phyloP scores from a whole-genome alignment of 2,888 invertebrate genomes.

The Piscicola geometra region DNA sequence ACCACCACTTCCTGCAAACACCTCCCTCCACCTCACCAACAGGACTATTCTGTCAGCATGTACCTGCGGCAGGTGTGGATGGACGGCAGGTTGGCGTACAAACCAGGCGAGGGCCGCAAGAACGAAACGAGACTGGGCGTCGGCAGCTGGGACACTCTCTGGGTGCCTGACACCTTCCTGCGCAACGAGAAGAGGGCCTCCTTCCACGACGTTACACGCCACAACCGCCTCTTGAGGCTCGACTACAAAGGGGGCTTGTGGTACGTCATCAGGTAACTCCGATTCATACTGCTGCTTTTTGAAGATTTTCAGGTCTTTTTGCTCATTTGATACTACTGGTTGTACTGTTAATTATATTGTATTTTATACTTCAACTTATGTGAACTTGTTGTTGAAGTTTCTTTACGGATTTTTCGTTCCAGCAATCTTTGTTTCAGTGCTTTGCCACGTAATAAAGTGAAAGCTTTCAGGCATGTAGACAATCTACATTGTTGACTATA shows the following conservation, averaged over 20 bases:
- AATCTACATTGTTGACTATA: no score
- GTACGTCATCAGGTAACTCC: slow-evolving; percentile 31
- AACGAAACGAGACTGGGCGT: slow-evolving; percentile 27
- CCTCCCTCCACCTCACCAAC: neutral
- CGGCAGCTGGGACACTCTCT: slow-evolving; percentile 28
- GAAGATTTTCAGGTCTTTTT: neutral
- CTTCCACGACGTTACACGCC: slow-evolving; percentile 27
- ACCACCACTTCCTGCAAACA: no score
- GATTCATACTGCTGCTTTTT: no score
- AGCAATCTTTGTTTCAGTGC: no score
- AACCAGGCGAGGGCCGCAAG: slow-evolving; percentile 19
- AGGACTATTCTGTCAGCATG: slow-evolving; percentile 89
- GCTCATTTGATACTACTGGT: neutral
- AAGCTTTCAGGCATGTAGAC: no score
- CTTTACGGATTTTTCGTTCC: no score
- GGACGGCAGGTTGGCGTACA: slow-evolving; percentile 67
- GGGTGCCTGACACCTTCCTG: slow-evolving; percentile 31
- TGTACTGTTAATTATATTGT: no score
- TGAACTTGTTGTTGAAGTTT: no score
- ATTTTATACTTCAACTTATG: no score
- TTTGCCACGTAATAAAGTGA: no score
- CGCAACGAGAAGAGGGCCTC: slow-evolving; percentile 29
- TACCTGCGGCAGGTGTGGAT: slow-evolving; percentile 88
- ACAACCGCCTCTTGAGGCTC: slow-evolving; percentile 28
- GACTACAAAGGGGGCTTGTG: slow-evolving; percentile 17